Evolutionary conservation across 2,888 invertebrate species (phyloP), one percentile per base, ranked within the genome.

Genomic region (Lasioglossum malachurum): DNA sequence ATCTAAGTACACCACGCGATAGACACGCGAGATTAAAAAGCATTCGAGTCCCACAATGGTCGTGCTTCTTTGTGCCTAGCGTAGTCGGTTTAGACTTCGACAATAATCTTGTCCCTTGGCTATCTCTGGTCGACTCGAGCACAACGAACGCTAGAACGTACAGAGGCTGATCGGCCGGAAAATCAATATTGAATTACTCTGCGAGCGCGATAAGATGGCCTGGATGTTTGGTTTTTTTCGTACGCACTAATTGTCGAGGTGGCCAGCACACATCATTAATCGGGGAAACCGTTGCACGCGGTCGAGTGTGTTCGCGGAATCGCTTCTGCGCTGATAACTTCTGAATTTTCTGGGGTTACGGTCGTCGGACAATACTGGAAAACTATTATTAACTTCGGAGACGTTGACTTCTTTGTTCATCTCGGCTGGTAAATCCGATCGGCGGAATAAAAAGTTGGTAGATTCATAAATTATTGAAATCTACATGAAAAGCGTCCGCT

Each of bases 241-340:
- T 49, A 19, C 73, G 77, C 73, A 35, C 57, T 77, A 85, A 57
- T 79, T 73, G 72, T 27, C 41, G 14, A 16, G 83, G 73, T 72
- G 83, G 83, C 14, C 53, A 27, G 14, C n/a, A 46, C 27, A 46
- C 46, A 57, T 75, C 19, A 71, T 49, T 82, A 83, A 83, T 76
- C 72, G 64, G 49, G 64, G 72, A 31, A 82, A 49, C 41, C 60
- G 69, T 75, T 83, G 64, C 82, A 64, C 72, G 49, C 72, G 75
- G 67, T 67, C 35, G 35, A 67, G 49, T 23, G 67, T 67, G 67
- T 35, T 35, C 67, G 7, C 35, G 64, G 64, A 8, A 67, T 16
- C 27, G 31, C 31, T 67, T 35, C 60, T 27, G 27, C 27, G 60
- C 60, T 60, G 60, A 60, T n/a, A 27, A 27, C 27, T 12, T 60